Evolutionary conservation across 2,113 vertebrate genomes (phyloP).

Genomic region (Crypturellus undulatus): DNA sequence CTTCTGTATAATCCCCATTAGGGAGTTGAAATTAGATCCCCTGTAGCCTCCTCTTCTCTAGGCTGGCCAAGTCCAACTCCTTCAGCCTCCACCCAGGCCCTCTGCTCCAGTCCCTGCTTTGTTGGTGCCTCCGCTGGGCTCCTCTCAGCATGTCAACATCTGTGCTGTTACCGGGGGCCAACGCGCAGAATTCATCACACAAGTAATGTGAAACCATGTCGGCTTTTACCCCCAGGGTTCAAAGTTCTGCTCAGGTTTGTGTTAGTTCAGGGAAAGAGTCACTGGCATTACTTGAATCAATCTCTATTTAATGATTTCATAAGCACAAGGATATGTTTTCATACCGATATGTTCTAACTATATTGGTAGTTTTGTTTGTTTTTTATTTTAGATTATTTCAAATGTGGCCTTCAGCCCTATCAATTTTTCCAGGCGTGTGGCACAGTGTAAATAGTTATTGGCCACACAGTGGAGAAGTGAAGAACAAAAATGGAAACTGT

Average conservation of each 20-base stretch:
- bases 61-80: background rate
- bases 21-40: background rate
- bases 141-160: background rate
- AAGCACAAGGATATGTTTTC: background rate
- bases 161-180: background rate
- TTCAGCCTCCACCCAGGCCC: background rate
- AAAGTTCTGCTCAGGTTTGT: slow-evolving; percentile 23
- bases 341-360: background rate
- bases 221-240: slow-evolving; percentile 27
- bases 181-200: background rate
- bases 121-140: background rate
- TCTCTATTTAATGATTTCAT: slow-evolving; percentile 25
- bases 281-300: background rate
- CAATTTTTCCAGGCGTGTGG: background rate
- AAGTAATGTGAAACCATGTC: background rate
- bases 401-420: background rate
- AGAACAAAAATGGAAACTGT: background rate
- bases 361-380: background rate
- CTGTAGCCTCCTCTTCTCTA: background rate
- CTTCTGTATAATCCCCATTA: background rate
- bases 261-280: background rate
- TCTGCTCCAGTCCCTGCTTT: background rate
- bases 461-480: background rate
- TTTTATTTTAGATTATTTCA: background rate
- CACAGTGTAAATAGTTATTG: background rate